Evolutionary conservation across 1,140 invertebrate species (phyloP).

Genomic region (Psilanteris sp.): DNA sequence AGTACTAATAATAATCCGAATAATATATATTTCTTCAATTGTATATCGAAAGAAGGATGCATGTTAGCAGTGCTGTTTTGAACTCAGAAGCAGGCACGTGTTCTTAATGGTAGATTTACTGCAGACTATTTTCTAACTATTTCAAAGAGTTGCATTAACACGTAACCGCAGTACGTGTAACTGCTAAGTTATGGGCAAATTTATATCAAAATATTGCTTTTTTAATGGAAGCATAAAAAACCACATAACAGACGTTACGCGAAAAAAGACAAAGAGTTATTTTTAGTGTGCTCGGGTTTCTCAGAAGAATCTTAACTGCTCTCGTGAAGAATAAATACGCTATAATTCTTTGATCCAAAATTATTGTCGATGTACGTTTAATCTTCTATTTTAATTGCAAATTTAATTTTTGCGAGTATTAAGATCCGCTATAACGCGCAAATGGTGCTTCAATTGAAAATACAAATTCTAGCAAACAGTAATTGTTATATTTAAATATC

Average conservation of each 20-base stretch:
- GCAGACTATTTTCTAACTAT: slow-evolving; percentile 47
- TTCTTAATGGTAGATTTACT: slow-evolving; percentile 50
- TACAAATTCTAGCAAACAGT: too few relatives aligned
- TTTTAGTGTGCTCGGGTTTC: slow-evolving; percentile 45
- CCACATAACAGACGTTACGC: slow-evolving; percentile 35
- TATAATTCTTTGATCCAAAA: slow-evolving; percentile 23
- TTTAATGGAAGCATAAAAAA: slow-evolving; percentile 39
- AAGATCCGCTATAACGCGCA: too few relatives aligned
- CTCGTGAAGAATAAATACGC: slow-evolving; percentile 13
- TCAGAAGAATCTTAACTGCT: slow-evolving; percentile 23
- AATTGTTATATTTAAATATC: too few relatives aligned
- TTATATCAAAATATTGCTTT: slow-evolving; percentile 40
- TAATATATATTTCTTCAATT: slow-evolving; percentile 12
- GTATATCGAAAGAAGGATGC: slow-evolving; percentile 13
- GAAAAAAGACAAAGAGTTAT: slow-evolving; percentile 36
- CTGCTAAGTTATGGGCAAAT: slow-evolving; percentile 37
- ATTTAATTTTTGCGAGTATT: too few relatives aligned
- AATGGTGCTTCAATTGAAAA: too few relatives aligned
- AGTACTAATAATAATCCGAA: too few relatives aligned
- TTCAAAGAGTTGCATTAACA: slow-evolving; percentile 50
- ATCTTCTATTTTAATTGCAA: too few relatives aligned
- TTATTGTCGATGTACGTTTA: too few relatives aligned
- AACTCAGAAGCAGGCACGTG: slow-evolving; percentile 29
- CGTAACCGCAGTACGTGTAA: slow-evolving; percentile 39
- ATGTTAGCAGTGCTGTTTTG: slow-evolving; percentile 6